Evolutionary conservation across 1,140 invertebrate species (phyloP), one percentile per base, ranked within the genome.

Genomic region (Ladona fulva): DNA sequence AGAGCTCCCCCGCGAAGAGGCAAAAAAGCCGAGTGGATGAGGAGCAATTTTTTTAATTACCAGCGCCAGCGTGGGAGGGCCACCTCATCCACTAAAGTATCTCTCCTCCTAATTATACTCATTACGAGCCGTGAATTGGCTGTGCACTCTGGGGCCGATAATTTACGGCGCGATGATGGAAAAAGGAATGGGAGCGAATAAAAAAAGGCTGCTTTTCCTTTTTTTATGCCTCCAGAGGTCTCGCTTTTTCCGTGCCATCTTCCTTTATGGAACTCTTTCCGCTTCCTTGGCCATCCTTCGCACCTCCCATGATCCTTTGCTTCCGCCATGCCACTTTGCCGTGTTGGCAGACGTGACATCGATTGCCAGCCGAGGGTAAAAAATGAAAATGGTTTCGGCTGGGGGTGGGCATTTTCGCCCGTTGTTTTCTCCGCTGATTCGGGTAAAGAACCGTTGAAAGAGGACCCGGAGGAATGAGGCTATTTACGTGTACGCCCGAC

Each of bases 21-120:
- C 16, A 52, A 52, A 52, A 52, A 52, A 10, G 44, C 10, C 10
- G 19, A 52, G 44, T 10, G 44, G 44, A 52, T 66, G 52, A 22
- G 52, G 14, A 66, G 52, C 52, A 66, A 66, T 66, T 66, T 66
- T 66, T 66, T 66, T 66, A 66, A 66, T 66, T 66, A 66, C 52
- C 52, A 66, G 10, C 44, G 19, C 44, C 44, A 19, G 29, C 29
- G 29, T 37, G 29, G 29, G 29, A 37, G 52, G 52, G 3, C 52
- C 52, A 66, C 52, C 52, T 66, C 52, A 66, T 66, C 52, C 52
- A 22, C 14, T 66, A 66, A 66, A 66, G 52, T 66, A 22, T 22
- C 52, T 66, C 52, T 22, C 52, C n/a, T 22, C 52, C 52, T 66
- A 66, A 66, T 66, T 66, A 66, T 66, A 66, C 52, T 66, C 52